phyloP scores from a whole-genome alignment of 1,140 invertebrate species.

The Dreissena rostriformis region DNA sequence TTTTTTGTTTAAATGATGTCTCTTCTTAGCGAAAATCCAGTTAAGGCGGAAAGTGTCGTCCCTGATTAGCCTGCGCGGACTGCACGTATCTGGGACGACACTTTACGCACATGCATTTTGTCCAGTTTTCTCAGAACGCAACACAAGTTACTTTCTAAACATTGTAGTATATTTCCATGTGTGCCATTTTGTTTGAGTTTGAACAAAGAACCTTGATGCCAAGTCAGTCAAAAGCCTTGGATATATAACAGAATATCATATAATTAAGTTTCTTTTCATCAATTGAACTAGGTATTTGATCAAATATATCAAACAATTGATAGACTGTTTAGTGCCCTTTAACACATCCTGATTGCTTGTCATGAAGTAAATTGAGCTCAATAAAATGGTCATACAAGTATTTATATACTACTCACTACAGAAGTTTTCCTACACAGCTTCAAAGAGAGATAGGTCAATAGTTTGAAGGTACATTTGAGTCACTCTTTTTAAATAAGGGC shows the following conservation, averaged over 20 bases:
- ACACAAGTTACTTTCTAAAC: conserved; percentile 47
- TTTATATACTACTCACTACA: conserved; percentile 12
- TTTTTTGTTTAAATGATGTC: too few relatives aligned
- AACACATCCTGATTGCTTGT: conserved; percentile 10
- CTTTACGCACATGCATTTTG: conserved; percentile 39
- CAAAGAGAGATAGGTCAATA: too few relatives aligned
- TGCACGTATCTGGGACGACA: conserved; percentile 2
- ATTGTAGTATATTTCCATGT: conserved; percentile 24
- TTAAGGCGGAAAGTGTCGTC: too few relatives aligned
- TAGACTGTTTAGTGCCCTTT: conserved; percentile 6
- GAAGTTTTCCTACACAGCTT: background rate
- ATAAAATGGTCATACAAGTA: conserved; percentile 4
- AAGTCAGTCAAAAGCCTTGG: conserved; percentile 52
- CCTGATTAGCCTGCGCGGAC: too few relatives aligned
- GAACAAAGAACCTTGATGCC: conserved; percentile 41
- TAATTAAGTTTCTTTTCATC: background rate
- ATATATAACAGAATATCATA: conserved; percentile 35
- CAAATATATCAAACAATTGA: conserved; percentile 26
- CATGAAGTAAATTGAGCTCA: conserved; percentile 1
- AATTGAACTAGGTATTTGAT: conserved; percentile 12
- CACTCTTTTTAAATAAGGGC: too few relatives aligned
- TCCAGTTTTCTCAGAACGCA: too few relatives aligned
- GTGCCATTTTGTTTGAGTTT: conserved; percentile 40
- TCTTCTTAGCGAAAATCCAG: too few relatives aligned
- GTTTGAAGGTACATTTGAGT: too few relatives aligned